phyloP scores from a whole-genome alignment of 1,140 invertebrate species.

The Plutomurus gul region DNA sequence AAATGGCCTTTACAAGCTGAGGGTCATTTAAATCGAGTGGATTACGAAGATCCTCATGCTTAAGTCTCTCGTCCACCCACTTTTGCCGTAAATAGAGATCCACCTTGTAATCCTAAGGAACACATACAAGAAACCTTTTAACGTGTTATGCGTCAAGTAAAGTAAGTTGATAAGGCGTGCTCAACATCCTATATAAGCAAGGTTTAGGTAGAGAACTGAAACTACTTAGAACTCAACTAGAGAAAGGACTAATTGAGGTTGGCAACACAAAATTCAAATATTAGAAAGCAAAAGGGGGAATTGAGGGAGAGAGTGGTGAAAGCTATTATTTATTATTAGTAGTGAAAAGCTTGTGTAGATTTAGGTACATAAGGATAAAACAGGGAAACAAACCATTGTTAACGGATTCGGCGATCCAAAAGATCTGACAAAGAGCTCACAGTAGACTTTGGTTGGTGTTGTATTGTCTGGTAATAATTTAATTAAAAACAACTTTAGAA shows the following conservation, averaged over 20 bases:
- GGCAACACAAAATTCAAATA: not conserved
- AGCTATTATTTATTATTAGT: not conserved
- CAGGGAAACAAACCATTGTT: no score
- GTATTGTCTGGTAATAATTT: slow-evolving; percentile 44
- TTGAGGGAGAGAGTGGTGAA: not conserved
- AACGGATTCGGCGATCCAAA: slow-evolving; percentile 64
- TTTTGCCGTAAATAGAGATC: slow-evolving; percentile 62
- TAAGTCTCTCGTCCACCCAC: slow-evolving; percentile 64
- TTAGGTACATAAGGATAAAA: slow-evolving; percentile 51
- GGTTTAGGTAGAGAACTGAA: no score
- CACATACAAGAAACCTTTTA: not conserved
- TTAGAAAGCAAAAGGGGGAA: not conserved
- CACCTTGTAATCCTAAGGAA: slow-evolving; percentile 65
- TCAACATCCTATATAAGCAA: no score
- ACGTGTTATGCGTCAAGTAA: not conserved
- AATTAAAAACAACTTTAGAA: slow-evolving; percentile 1
- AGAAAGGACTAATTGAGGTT: slow-evolving; percentile 5
- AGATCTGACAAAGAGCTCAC: slow-evolving; percentile 62
- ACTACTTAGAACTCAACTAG: no score
- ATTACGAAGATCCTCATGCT: slow-evolving; percentile 61
- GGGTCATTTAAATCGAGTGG: slow-evolving; percentile 65
- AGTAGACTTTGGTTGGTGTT: slow-evolving; percentile 59
- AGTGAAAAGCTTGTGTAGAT: not conserved
- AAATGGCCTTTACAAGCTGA: slow-evolving; percentile 64
- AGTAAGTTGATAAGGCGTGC: no score